phyloP scores from a whole-genome alignment of 2,888 invertebrate genomes.

The Steinernema scapterisci region DNA sequence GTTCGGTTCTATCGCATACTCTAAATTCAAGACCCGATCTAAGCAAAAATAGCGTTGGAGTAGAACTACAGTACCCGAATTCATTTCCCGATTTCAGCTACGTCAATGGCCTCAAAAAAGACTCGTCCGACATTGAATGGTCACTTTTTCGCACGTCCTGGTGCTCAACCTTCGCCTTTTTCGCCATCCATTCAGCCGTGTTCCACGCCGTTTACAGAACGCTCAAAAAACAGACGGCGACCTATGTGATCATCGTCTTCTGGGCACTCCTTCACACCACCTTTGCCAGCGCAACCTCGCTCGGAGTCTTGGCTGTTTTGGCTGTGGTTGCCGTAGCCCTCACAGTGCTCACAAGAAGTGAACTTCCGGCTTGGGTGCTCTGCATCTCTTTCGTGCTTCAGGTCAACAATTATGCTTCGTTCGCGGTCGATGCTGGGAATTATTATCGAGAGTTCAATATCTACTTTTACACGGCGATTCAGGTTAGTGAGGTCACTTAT shows the following conservation, averaged over 20 bases:
- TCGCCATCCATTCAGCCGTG: conserved; percentile 37
- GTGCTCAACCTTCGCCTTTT: conserved; percentile 38
- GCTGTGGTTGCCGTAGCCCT: conserved; percentile 40
- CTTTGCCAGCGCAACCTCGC: conserved; percentile 52
- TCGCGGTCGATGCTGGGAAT: conserved; percentile 45
- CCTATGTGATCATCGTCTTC: conserved; percentile 39
- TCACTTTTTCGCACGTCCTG: conserved; percentile 49
- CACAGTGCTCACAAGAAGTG: conserved; percentile 34
- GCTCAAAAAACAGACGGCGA: conserved; percentile 4
- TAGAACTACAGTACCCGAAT: background rate
- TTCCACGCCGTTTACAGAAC: conserved; percentile 30
- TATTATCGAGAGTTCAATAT: conserved; percentile 65
- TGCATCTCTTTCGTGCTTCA: conserved; percentile 56
- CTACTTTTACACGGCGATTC: conserved; percentile 60
- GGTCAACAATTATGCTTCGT: conserved; percentile 44
- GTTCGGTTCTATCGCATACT: too few species aligned
- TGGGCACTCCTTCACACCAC: conserved; percentile 50
- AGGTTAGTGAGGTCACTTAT: too few species aligned
- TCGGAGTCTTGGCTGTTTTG: conserved; percentile 43
- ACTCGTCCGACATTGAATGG: conserved; percentile 61
- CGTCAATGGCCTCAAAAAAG: conserved; percentile 41
- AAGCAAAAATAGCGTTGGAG: background rate
- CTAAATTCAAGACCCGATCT: too few species aligned
- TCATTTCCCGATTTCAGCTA: conserved; percentile 52
- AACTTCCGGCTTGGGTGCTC: conserved; percentile 52